These are phyloP conservation scores for Chaetorhynchus papuensis DNA, from an alignment of 2,113 vertebrate genomes.

Conservation along the genomic window DNA sequence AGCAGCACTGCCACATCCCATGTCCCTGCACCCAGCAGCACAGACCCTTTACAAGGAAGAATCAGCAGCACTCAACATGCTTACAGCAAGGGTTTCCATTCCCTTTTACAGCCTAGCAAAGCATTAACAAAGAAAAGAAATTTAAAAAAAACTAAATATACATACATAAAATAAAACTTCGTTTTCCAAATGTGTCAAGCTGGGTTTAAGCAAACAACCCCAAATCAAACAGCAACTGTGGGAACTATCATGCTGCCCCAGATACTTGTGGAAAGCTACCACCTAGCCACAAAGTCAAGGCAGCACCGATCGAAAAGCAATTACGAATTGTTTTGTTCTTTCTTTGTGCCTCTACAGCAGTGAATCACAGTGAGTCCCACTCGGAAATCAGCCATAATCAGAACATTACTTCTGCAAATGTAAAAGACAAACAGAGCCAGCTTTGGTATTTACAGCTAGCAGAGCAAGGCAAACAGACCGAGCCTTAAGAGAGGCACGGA, in stretches of 20 bases:
- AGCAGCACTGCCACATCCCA: neutral
- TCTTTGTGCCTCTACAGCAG: neutral
- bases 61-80: rapidly evolving
- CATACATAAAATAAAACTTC: neutral
- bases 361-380: neutral
- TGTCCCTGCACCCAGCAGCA: neutral
- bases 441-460: neutral
- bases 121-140: neutral
- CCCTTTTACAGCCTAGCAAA: neutral
- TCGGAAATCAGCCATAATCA: neutral
- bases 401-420: neutral
- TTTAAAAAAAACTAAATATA: neutral
- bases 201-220: neutral
- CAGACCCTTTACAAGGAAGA: neutral
- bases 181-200: neutral
- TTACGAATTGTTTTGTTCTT: neutral
- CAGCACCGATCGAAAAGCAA: neutral
- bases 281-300: neutral
- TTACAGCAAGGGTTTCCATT: neutral
- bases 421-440: neutral
- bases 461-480: neutral
- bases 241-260: rapidly evolving
- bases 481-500: neutral
- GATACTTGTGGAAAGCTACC: neutral
- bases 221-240: neutral